phyloP scores from a whole-genome alignment of 1,140 invertebrate species.

The Glossosoma conforme region DNA sequence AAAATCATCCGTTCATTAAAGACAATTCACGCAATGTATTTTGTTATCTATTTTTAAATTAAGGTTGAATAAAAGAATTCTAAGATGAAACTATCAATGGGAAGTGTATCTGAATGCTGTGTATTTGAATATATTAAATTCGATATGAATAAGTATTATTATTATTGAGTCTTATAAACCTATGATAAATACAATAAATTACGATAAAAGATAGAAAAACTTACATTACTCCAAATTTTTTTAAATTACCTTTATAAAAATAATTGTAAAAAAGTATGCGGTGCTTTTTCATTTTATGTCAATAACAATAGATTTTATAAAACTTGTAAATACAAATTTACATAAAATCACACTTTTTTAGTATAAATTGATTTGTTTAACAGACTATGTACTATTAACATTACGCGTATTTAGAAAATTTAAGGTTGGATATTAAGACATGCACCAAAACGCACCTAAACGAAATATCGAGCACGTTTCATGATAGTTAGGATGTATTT shows the following conservation, averaged over 20 bases:
- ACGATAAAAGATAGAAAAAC: slow-evolving; percentile 1
- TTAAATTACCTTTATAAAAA: slow-evolving; percentile 10
- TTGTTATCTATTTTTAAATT: slow-evolving; percentile 1
- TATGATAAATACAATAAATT: background rate
- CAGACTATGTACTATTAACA: background rate
- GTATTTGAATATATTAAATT: no score
- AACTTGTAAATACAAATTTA: slow-evolving; percentile 4
- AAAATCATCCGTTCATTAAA: no score
- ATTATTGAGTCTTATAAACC: no score
- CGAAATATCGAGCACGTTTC: slow-evolving; percentile 22
- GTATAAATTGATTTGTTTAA: slow-evolving; percentile 4
- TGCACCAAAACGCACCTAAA: slow-evolving; percentile 28
- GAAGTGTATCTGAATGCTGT: no score
- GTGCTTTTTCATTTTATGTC: slow-evolving; percentile 29
- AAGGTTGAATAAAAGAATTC: background rate
- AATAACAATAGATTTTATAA: slow-evolving; percentile 28
- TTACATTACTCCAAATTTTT: slow-evolving; percentile 5
- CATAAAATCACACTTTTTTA: background rate
- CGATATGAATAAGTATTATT: no score
- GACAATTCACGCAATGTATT: no score
- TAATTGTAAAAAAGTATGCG: slow-evolving; percentile 24
- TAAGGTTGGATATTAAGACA: slow-evolving; percentile 20
- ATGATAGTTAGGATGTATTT: slow-evolving; percentile 12
- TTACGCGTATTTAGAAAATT: slow-evolving; percentile 21
- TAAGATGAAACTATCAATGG: background rate